Evolutionary conservation across 2,888 invertebrate species (phyloP), one percentile per base, ranked within the genome.

Genomic region (Andrena haemorrhoa): DNA sequence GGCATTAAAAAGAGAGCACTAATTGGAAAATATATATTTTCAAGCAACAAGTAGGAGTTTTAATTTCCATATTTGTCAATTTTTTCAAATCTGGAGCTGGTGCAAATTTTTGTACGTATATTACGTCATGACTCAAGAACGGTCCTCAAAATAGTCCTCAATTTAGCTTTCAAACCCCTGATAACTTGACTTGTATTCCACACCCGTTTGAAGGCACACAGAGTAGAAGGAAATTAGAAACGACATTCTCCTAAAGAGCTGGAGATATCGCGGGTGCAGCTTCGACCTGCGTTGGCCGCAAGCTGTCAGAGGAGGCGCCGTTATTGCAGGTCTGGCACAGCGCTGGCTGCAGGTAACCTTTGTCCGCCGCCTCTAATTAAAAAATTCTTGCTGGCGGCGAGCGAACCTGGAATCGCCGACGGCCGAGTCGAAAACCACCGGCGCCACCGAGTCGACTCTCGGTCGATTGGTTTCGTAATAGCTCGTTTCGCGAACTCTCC

Each of bases 301-400:
- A 58, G 47, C 64, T 56, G 73, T 63, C 60, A 33, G 53, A n/a
- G 49, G 35, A 61, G 69, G n/a, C 64, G 64, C 56, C 73, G n/a
- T 61, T 71, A 60, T 75, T 79, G 49, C 61, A 29, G 49, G 51
- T 29, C n/a, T 8, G 16, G n/a, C 23, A 6, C 49, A 51, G 58
- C 72, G 56, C 33, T 41, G 49, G 49, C 61, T 41, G 49, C 61
- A 65, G 64, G 65, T 60, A 68, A 81, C 75, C 81, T 81, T 80
- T 53, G 66, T 80, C 69, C 82, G 64, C 35, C 31, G 72, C 1
- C 29, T 72, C 73, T 83, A 83, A 83, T 83, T 77, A 76, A 83
- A 83, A 77, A 77, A 82, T 76, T 76, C 82, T 73, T 73, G 16
- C 51, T 35, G 29, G 33, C n/a, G 56, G 8, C 20, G 23, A 26